Percentiles rank a stretch among this genome's conserved stretches.
These are phyloP conservation scores for Agonopterix alstromeriana DNA, from an alignment of 2,888 invertebrate species.

Conservation along the genomic window DNA sequence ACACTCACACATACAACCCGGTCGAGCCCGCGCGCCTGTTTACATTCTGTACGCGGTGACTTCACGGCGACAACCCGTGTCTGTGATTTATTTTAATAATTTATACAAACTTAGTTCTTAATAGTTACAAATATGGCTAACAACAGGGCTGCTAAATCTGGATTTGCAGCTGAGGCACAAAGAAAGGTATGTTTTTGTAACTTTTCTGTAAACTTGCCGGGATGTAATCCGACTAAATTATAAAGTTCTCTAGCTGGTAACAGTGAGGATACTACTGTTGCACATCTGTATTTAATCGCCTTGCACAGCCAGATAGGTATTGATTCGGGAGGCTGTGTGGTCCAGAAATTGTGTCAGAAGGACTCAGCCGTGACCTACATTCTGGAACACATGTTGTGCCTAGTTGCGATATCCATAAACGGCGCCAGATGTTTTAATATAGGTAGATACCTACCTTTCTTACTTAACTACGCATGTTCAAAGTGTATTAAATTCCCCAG, in stretches of 20 bases:
- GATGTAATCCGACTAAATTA: too few species aligned
- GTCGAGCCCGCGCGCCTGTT: slow-evolving; percentile 45
- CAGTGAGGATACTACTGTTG: too few species aligned
- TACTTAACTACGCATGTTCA: too few species aligned
- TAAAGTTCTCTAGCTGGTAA: too few species aligned
- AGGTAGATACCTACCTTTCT: neutral
- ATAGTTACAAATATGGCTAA: slow-evolving; percentile 80
- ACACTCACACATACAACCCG: slow-evolving; percentile 60
- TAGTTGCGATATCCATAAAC: slow-evolving; percentile 10
- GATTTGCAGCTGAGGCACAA: slow-evolving; percentile 97
- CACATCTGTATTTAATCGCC: too few species aligned
- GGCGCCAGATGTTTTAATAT: neutral
- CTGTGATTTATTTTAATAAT: slow-evolving; percentile 54
- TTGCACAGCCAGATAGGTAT: slow-evolving; percentile 22
- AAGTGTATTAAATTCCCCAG: too few species aligned
- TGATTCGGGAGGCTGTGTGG: slow-evolving; percentile 65
- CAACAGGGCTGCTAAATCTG: slow-evolving; percentile 92
- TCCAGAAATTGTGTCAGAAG: slow-evolving; percentile 59
- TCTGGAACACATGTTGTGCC: slow-evolving; percentile 18
- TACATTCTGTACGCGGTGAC: slow-evolving; percentile 68
- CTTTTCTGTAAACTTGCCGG: slow-evolving; percentile 7
- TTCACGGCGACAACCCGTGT: slow-evolving; percentile 53
- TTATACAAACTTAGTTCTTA: slow-evolving; percentile 40
- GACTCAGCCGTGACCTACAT: slow-evolving; percentile 66
- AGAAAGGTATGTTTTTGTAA: slow-evolving; percentile 85